Evolutionary conservation across 2,888 invertebrate species (phyloP), one percentile per base, ranked within the genome.

Genomic region (Colostygia pectinataria): DNA sequence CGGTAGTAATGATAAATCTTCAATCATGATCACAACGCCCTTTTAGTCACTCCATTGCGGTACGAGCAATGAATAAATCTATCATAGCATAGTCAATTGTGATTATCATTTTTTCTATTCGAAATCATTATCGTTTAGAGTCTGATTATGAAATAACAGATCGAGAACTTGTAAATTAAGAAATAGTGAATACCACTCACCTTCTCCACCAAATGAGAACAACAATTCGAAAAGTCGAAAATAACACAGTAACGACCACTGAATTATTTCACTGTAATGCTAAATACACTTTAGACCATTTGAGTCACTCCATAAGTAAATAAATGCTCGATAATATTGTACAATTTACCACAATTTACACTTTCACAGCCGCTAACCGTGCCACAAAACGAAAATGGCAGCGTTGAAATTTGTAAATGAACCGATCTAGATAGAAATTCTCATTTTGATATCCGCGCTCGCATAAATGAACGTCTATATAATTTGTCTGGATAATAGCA

Each of bases 371-470:
- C 84, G 82, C 83, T 80, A 77, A 74, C 80, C 80, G 83, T 90
- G 86, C 80, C 87, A 87, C 86, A 89, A 88, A 90, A 88, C 86
- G 89, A 90, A 90, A 89, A 90, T 90, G 89, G 89, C 89, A 90
- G 89, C 89, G 83, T 76, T 74, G 74, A 75, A 78, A 66, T 71
- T 66, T 74, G 65, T 74, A 76, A 68, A 74, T 68, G 62, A 56
- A 28, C 55, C 57, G 53, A 56, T 58, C n/a, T 63, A 65, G 55
- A 58, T 39, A 43, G 45, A 45, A 53, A 31, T 31, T 41, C 10
- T 31, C 29, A 32, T n/a, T 41, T 37, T 23, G 25, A 36, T 32
- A 40, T 36, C 27, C 2, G 31, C 27, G 36, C 12, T 29, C 42
- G 24, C 5, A 14, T 37, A 54, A 23, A 18, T 31, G 42, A 5